Evolutionary conservation across 1,140 invertebrate genomes (phyloP).

Genomic region (Physella acuta): DNA sequence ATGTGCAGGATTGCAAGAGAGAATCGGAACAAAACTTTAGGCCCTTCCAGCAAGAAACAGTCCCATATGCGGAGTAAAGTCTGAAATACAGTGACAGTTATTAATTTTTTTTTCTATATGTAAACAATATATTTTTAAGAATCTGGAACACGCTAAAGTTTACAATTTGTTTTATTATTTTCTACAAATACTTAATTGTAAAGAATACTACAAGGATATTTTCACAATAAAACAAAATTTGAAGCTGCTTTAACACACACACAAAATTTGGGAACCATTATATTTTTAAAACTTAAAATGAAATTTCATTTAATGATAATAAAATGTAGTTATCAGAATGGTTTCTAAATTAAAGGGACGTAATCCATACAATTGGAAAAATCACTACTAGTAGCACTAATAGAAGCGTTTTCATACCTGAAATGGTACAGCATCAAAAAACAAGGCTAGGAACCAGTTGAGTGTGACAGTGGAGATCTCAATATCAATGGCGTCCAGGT

Average conservation of each 20-base stretch:
- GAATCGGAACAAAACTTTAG: conserved; percentile 60
- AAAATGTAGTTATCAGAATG: too few relatives aligned
- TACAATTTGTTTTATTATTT: not conserved
- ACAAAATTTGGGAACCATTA: too few relatives aligned
- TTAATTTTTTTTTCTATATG: too few relatives aligned
- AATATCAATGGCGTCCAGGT: conserved; percentile 62
- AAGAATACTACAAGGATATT: not conserved
- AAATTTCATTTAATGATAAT: too few relatives aligned
- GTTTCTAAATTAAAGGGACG: too few relatives aligned
- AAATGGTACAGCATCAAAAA: conserved; percentile 65
- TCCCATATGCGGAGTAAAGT: conserved; percentile 63
- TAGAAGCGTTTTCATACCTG: conserved; percentile 54
- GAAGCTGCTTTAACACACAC: too few relatives aligned
- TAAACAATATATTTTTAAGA: not conserved
- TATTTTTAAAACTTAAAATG: too few relatives aligned
- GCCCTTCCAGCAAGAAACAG: conserved; percentile 59
- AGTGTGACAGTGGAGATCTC: conserved; percentile 64
- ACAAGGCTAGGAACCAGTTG: conserved; percentile 66
- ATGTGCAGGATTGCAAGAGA: conserved; percentile 56
- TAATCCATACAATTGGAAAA: too few relatives aligned
- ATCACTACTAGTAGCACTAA: too few relatives aligned
- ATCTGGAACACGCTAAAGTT: not conserved
- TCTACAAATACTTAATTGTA: too few relatives aligned
- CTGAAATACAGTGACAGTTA: too few relatives aligned
- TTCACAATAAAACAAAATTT: too few relatives aligned